Evolutionary conservation across 92 coral and sea anemone genomes (phyloP), one percentile per base, ranked within the genome.

Genomic region (Pocillopora grandis): DNA sequence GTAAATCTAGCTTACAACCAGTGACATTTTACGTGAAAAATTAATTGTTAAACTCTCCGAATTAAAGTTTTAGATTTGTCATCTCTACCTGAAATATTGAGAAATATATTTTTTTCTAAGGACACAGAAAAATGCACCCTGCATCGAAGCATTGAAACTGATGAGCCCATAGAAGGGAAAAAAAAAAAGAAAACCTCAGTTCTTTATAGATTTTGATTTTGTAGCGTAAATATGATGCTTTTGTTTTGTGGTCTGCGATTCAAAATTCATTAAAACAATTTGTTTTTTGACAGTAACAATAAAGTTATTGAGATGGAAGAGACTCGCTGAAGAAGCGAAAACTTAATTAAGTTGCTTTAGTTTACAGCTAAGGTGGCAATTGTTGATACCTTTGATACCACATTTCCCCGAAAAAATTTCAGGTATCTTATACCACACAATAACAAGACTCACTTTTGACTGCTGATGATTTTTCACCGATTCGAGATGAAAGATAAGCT

Each of bases 401-500:
- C 21, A 56, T 13, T 65, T 65, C 13, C n/a, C 10, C 57, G 37
- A 31, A 12, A 49, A 11, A n/a, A 13, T 12, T 63, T 49, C 1
- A 9, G 16, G 14, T 36, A 35, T 5, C 33, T 79, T 20, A 19
- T 20, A 23, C 55, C 27, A 55, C 5, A 57, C 21, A 58, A 58
- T 31, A 27, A 58, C 0, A 76, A 76, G 12, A 66, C 52, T 79
- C 83, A 49, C 75, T 27, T 66, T 15, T 66, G 52, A 79, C 13
- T 42, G 16, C 49, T 65, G 52, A 19, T 35, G 73, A 79, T 64
- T 66, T 66, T 66, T 27, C 18, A 66, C 67, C 72, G 63, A 79
- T 66, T 14, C 49, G 58, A 52, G 58, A 76, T 61, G 16, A 69
- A 36, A 27, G 73, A 31, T 69, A 33, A 33, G 68, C 52, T 33